Base-by-base conservation (phyloP, 2,888 invertebrate genomes). In the Venusia cambrica region DNA sequence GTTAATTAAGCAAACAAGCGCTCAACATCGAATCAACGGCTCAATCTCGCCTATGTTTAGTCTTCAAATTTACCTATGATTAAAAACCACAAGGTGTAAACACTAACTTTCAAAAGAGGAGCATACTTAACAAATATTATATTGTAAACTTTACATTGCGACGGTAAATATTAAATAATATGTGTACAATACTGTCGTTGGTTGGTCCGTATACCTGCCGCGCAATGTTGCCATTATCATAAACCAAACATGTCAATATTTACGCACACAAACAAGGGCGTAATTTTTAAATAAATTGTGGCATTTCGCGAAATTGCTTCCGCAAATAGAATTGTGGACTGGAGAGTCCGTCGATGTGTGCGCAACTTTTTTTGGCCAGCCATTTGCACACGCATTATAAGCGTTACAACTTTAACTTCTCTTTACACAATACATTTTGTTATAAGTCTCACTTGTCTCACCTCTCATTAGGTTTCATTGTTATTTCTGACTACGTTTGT, bases 261-360 rank as follows among this genome's bases (percentile, higher is more conserved):
- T 85, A 76, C 73, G 65, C 73, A 75, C 73, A 84, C 84, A 87
- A 87, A 85, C 87, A 87, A 83, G 84, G 84, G 79, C 66, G 85
- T 87, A 87, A 87, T 87, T 88, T 88, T 88, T 88, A 87, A 87
- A 88, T 87, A 87, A 85, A 87, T 88, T 87, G 87, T 87, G 85
- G 83, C 80, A 83, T 84, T 84, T 85, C 70, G 84, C 83, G 68
- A 87, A 87, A 87, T 83, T 84, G 83, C 75, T 84, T 79, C 72
- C 78, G 76, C 84, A 85, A 87, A 87, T 80, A 84, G 67, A 70
- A 75, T 69, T 78, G 78, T 76, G 83, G 75, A 76, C 79, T 68
- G 66, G 73, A 73, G 73, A 58, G 58, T 62, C 64, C 64, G 63
- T 55, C 65, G 72, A 74, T 77, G 78, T 77, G 67, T 74, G 64